Base-by-base conservation (phyloP, 1,140 invertebrate genomes). In the Gonioctena quinquepunctata region DNA sequence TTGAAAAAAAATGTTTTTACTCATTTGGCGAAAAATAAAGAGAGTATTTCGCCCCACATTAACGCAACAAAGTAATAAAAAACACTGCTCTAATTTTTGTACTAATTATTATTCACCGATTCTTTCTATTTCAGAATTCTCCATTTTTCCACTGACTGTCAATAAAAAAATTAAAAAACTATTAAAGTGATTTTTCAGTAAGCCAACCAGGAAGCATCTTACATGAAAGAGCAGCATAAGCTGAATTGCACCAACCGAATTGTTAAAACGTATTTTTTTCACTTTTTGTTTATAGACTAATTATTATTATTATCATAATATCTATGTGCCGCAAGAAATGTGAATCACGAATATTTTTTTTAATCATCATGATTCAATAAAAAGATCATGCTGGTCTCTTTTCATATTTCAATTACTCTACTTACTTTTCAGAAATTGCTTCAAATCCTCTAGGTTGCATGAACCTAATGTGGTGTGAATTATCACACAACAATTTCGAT, bases 401-500 rank as follows among this genome's bases (percentile, higher is more conserved):
- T 18, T 8, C 16, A 52, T 21, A 7, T 33, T 33, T 18, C 0
- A 57, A 42, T 26, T 67, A 25, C 26, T 61, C 11, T 56, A 84
- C 86, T 88, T 85, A 91, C 90, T 72, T 76, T 73, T 81, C 74
- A 4, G 88, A 89, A 70, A 90, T 84, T 68, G 83, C 82, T 77
- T 85, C 77, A 76, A 92, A 92, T 22, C 86, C 90, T 80, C 80
- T 79, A 1, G 87, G 89, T 84, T 96, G 96, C 84, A 97, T 92
- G 1, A 85, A 83, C 59, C 86, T 81, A 27, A 95, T 86, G 52
- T 90, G 84, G 75, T 95, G 91, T 3, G 90, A 90, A 78, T 97
- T 97, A 77, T 97, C 93, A 79, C 97, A 99, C 22, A 98, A 83
- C 4, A 98, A 82, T 66, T 93, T 87, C 0, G 95, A 90, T 68